These are phyloP conservation scores for Liparis tanakae DNA, from an alignment of 2,797 vertebrate species.

Conservation along the genomic window DNA sequence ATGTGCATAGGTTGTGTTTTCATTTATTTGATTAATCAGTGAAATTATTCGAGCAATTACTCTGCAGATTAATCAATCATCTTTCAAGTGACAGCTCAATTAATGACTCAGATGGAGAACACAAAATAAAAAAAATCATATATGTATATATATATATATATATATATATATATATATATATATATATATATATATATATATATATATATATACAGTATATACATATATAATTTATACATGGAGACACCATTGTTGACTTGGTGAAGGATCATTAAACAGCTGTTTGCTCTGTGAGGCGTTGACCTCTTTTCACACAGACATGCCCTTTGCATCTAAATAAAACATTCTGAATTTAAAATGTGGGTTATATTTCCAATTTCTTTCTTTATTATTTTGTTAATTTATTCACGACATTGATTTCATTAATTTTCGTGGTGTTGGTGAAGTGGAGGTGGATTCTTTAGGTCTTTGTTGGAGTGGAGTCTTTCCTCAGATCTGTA, in stretches of 20 bases:
- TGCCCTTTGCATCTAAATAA: neutral
- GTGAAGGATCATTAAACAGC: neutral
- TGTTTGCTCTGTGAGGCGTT: neutral
- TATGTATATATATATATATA: neutral
- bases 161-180: too few relatives aligned
- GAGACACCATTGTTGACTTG: neutral
- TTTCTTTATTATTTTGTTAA: too few relatives aligned
- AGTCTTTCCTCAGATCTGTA: neutral
- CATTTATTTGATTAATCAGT: neutral
- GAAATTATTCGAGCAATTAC: neutral
- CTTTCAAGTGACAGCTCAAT: neutral
- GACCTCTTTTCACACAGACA: neutral
- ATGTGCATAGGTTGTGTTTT: neutral
- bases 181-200: too few relatives aligned
- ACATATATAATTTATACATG: neutral
- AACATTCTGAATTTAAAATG: accelerated
- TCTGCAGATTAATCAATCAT: neutral
- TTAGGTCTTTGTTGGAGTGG: neutral
- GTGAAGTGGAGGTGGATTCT: neutral
- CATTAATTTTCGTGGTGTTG: neutral
- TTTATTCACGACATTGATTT: neutral
- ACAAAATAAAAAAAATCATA: neutral
- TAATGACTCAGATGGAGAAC: neutral
- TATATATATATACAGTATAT: too few relatives aligned
- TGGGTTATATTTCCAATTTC: neutral